A percentile compares a stretch with the other conserved stretches of the same genome.
Evolutionary conservation across 2,797 vertebrate species (phyloP).

Genomic region (Cossypha caffra): DNA sequence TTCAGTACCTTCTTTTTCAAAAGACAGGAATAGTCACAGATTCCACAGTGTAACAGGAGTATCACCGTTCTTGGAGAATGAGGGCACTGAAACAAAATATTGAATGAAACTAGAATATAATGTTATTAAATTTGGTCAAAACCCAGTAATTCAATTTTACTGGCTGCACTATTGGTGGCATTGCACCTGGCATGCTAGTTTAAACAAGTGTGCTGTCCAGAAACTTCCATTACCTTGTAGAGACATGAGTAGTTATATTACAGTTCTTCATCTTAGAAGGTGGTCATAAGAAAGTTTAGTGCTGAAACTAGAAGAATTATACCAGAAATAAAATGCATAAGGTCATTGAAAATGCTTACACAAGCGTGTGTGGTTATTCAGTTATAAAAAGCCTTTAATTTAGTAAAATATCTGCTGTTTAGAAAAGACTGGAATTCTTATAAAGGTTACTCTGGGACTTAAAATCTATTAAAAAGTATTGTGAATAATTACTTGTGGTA

Average conservation of each 20-base stretch:
- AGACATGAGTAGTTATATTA: not conserved
- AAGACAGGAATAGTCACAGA: not conserved
- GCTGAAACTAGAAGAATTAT: not conserved
- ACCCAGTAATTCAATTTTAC: not conserved
- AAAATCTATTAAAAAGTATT: not conserved
- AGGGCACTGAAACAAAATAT: not conserved
- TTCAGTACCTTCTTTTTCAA: not conserved
- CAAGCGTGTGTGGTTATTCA: not conserved
- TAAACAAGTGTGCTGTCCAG: not conserved
- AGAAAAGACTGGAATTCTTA: not conserved
- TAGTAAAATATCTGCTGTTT: conserved; percentile 13
- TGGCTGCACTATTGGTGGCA: not conserved
- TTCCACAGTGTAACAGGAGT: not conserved
- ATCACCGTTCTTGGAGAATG: not conserved
- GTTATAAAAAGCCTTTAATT: not conserved
- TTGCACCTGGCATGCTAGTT: not conserved
- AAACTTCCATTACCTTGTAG: not conserved
- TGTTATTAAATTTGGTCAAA: not conserved
- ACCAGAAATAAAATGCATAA: not conserved
- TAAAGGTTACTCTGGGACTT: not conserved
- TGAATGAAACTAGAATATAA: not conserved
- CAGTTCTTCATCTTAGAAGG: not conserved
- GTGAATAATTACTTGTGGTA: conserved; percentile 26
- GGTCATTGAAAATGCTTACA: not conserved
- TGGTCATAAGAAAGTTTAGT: not conserved